Evolutionary conservation across 2,888 invertebrate species (phyloP).

Genomic region (Pegoplata infirma): DNA sequence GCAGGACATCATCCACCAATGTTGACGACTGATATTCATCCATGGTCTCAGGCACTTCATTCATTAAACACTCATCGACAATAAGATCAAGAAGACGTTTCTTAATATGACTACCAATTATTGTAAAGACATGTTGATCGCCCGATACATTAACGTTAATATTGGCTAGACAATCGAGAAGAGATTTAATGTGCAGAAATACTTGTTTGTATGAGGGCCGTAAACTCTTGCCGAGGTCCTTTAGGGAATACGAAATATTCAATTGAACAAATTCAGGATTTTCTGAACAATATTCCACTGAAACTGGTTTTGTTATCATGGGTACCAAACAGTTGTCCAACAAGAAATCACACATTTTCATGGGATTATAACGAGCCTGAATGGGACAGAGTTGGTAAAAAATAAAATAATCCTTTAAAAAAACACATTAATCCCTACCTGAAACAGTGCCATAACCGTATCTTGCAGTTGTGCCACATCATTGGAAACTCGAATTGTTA

Average conservation of each 20-base stretch:
- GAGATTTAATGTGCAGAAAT: slow-evolving; percentile 70
- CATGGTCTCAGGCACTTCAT: slow-evolving; percentile 87
- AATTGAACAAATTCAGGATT: slow-evolving; percentile 68
- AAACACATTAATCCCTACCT: slow-evolving; percentile 62
- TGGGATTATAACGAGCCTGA: slow-evolving; percentile 74
- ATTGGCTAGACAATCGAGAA: slow-evolving; percentile 70
- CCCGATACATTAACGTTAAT: slow-evolving; percentile 74
- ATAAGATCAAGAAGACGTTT: slow-evolving; percentile 82
- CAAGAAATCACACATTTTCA: slow-evolving; percentile 74
- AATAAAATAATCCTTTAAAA: background rate
- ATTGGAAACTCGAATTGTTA: slow-evolving; percentile 74
- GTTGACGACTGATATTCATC: slow-evolving; percentile 84
- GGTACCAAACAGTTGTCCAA: slow-evolving; percentile 76
- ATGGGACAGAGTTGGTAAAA: background rate
- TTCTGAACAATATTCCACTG: slow-evolving; percentile 70
- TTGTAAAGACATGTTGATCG: slow-evolving; percentile 72
- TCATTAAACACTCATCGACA: slow-evolving; percentile 85
- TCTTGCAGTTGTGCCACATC: slow-evolving; percentile 73
- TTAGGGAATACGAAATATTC: slow-evolving; percentile 74
- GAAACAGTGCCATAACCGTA: slow-evolving; percentile 73
- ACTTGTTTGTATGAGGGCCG: slow-evolving; percentile 76
- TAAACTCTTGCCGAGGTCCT: slow-evolving; percentile 63
- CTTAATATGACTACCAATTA: slow-evolving; percentile 80
- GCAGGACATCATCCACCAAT: slow-evolving; percentile 82
- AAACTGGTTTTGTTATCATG: slow-evolving; percentile 75